phyloP scores from a whole-genome alignment of 2,113 vertebrate species.

The Sula dactylatra region DNA sequence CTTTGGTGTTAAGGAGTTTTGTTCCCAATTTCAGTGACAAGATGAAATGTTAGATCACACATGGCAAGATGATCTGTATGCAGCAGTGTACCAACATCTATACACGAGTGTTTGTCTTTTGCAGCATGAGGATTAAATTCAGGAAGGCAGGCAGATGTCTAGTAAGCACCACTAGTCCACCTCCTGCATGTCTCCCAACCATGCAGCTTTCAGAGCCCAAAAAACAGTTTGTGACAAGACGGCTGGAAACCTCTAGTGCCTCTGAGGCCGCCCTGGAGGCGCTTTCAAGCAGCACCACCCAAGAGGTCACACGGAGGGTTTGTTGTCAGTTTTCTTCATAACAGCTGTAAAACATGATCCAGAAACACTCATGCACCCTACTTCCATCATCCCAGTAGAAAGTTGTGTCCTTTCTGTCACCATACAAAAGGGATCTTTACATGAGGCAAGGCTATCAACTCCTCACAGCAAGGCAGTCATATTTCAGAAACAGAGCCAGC shows the following conservation, averaged over 20 bases:
- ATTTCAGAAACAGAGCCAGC: background rate
- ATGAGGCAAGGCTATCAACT: background rate
- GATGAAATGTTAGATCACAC: background rate
- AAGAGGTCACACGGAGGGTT: background rate
- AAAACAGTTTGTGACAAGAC: background rate
- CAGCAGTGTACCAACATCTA: background rate
- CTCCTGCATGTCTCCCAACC: background rate
- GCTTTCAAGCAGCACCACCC: background rate
- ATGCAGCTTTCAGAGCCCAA: background rate
- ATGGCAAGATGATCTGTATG: rapidly evolving
- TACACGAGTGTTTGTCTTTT: background rate
- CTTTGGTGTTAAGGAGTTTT: too few species aligned
- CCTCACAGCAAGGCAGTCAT: background rate
- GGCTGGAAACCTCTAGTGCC: background rate
- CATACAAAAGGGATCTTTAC: background rate
- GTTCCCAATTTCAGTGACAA: too few species aligned
- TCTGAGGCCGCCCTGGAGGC: background rate
- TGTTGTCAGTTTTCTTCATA: background rate
- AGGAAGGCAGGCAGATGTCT: background rate
- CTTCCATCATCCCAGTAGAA: background rate
- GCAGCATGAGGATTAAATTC: background rate
- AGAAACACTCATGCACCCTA: background rate
- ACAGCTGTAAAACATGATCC: background rate
- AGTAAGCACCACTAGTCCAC: background rate
- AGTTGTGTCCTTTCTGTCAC: background rate